Conservation (phyloP, 2,888 invertebrate genomes). For the Apocheima hispidaria region DNA sequence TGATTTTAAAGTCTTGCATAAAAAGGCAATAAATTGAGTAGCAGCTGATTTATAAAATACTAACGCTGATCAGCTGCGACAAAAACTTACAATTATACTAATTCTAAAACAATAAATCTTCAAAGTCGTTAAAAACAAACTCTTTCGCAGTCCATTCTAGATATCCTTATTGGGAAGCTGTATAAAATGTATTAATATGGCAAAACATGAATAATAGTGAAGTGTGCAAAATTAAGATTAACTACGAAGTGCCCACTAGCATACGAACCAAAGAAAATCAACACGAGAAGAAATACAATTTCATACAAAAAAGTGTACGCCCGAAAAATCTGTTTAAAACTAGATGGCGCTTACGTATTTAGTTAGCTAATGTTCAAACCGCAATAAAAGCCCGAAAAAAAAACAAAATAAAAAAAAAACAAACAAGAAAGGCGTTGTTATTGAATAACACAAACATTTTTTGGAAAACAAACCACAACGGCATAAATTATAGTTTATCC, state of each 20-base stretch:
- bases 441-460: no score
- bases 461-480: no score
- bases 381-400: no score
- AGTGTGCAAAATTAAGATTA: conserved; percentile 30
- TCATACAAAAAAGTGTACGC: neutral
- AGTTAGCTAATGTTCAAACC: no score
- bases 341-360: no score
- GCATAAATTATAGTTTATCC: no score
- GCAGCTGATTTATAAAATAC: no score
- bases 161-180: conserved; percentile 17
- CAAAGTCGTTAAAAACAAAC: conserved; percentile 19
- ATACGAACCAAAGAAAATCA: neutral
- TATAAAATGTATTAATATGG: conserved; percentile 15
- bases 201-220: conserved; percentile 23
- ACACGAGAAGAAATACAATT: no score
- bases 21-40: no score
- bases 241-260: neutral
- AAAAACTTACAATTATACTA: neutral
- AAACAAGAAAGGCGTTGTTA: no score
- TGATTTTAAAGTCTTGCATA: neutral
- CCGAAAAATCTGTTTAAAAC: no score
- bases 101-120: conserved; percentile 22
- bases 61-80: conserved; percentile 9
- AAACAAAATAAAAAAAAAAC: no score
- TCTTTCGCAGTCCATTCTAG: conserved; percentile 21